Evolutionary conservation across 2,888 invertebrate species (phyloP).

Genomic region (Phortica magna): DNA sequence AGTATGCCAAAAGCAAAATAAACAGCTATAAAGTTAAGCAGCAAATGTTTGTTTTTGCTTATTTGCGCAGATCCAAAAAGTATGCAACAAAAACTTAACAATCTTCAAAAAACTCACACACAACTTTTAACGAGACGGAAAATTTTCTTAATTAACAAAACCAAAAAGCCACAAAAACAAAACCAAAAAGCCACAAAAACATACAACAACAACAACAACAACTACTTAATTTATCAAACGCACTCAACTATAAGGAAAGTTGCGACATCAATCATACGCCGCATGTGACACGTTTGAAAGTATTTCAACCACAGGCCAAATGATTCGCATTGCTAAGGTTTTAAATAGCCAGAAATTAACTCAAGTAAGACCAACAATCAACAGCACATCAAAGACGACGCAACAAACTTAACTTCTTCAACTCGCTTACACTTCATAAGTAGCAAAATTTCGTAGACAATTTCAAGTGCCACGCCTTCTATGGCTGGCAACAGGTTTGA

Average conservation of each 20-base stretch:
- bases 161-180: neutral
- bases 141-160: neutral
- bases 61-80: neutral
- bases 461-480: neutral
- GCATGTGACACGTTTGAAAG: neutral
- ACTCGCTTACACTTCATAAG: neutral
- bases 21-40: neutral
- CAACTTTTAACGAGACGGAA: neutral
- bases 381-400: no score
- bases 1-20: neutral
- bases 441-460: neutral
- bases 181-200: no score
- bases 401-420: neutral
- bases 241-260: no score
- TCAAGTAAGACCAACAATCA: no score
- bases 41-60: neutral
- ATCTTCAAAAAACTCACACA: no score
- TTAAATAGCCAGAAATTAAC: no score
- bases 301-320: neutral
- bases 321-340: no score
- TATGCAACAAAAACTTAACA: no score
- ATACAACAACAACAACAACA: no score
- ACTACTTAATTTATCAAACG: no score
- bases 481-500: neutral
- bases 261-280: neutral